A percentile compares a stretch with the other conserved stretches of the same genome.
Conservation (phyloP, 2,797 vertebrate genomes). For the Champsocephalus esox region DNA sequence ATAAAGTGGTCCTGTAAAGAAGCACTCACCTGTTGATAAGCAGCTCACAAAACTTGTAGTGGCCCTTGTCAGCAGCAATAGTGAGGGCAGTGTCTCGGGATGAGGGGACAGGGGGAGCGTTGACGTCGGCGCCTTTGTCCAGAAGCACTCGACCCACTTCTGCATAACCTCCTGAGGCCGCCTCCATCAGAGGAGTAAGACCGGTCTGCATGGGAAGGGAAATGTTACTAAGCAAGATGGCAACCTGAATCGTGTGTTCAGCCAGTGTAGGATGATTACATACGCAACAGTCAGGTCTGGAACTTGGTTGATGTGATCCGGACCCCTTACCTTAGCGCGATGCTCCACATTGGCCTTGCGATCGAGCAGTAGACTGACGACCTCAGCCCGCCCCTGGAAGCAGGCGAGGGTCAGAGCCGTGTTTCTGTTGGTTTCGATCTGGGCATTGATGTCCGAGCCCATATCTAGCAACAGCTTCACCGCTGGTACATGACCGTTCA, state of each 20-base stretch:
- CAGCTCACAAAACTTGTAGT: conserved; percentile 99
- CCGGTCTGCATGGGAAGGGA: conserved; percentile 87
- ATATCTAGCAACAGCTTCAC: conserved; percentile 98
- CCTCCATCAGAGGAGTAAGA: conserved; percentile 98
- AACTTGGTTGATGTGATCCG: background rate
- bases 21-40: conserved; percentile 92
- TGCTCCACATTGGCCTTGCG: conserved; percentile 99
- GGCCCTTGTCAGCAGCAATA: conserved; percentile 99
- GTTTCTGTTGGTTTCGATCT: conserved; percentile 99
- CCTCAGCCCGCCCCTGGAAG: conserved; percentile 98
- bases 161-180: conserved; percentile 97
- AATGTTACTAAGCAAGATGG: conserved; percentile 6
- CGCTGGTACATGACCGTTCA: conserved; percentile 98
- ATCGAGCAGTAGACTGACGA: conserved; percentile 96
- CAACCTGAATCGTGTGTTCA: background rate
- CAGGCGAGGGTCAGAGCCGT: conserved; percentile 97
- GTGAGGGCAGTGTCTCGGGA: conserved; percentile 98
- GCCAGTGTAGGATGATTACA: background rate
- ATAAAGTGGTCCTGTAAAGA: background rate
- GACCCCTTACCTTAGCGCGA: conserved; percentile 91
- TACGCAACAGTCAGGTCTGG: background rate
- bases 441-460: conserved; percentile 99
- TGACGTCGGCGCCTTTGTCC: conserved; percentile 98
- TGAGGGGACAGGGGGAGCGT: conserved; percentile 97
- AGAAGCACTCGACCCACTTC: conserved; percentile 98